Percentiles rank a stretch among this genome's conserved stretches.
Conservation (phyloP, 2,797 vertebrate species). For the Taenioides sp. region DNA sequence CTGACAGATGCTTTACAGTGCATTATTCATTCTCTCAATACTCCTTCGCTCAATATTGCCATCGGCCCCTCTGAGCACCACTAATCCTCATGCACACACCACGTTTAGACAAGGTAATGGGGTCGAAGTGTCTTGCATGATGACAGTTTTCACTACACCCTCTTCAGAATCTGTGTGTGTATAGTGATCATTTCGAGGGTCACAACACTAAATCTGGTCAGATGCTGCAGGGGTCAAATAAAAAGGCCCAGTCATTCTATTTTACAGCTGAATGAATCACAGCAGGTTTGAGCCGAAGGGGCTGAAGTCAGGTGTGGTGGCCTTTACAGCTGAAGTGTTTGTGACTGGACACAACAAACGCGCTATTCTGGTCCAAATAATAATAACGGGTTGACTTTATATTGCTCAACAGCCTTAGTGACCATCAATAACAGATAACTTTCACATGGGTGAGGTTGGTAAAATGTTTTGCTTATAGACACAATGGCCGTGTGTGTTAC, state of each 20-base stretch:
- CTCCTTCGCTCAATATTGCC: no score
- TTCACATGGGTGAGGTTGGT: not conserved
- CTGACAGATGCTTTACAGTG: no score
- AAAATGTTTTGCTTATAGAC: not conserved
- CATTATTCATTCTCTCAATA: no score
- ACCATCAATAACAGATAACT: not conserved
- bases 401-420: not conserved
- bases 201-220: conserved; percentile 23
- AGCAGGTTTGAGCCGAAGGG: conserved; percentile 20
- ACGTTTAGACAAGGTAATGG: no score
- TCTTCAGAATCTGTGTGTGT: conserved; percentile 20
- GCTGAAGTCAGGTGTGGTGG: conserved; percentile 22
- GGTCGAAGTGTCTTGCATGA: no score
- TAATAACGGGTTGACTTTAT: not conserved
- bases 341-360: conserved; percentile 17
- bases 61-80: no score
- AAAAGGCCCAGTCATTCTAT: conserved; percentile 32
- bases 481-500: not conserved
- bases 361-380: not conserved
- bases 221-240: conserved; percentile 36
- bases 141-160: not conserved
- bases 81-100: no score
- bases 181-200: conserved; percentile 21
- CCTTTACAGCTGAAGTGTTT: conserved; percentile 33
- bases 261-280: conserved; percentile 30